Percentiles rank a stretch among this genome's conserved stretches.
phyloP scores from a whole-genome alignment of 2,888 invertebrate genomes.

The Lithophane socia region DNA sequence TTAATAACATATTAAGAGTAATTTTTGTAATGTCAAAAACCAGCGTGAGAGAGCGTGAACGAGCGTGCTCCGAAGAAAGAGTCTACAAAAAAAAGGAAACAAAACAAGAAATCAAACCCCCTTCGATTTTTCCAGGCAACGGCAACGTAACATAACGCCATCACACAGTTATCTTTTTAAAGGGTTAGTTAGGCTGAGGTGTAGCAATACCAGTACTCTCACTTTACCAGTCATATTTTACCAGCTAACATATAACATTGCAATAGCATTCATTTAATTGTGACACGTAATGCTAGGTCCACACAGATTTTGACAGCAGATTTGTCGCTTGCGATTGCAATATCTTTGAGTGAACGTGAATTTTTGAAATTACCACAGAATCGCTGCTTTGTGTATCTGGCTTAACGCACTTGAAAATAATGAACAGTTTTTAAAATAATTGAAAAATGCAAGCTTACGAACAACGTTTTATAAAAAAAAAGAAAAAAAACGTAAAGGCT shows the following conservation, averaged over 20 bases:
- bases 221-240: no score
- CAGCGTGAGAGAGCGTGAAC: not conserved
- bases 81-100: not conserved
- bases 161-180: no score
- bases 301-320: not conserved
- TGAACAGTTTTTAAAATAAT: not conserved
- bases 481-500: not conserved
- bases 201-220: no score
- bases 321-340: not conserved
- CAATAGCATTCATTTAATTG: no score
- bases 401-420: not conserved
- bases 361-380: not conserved
- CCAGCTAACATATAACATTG: no score
- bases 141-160: not conserved
- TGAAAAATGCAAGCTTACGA: not conserved
- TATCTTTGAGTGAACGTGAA: no score
- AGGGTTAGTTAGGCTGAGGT: no score
- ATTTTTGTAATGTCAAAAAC: not conserved
- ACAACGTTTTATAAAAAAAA: not conserved
- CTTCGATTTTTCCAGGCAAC: not conserved
- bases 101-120: not conserved
- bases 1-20: no score
- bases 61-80: not conserved
- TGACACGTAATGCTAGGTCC: no score
- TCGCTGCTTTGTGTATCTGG: not conserved